A percentile compares a stretch with the other conserved stretches of the same genome.
These are phyloP conservation scores for Invenusta paracnida DNA, from an alignment of 2,888 invertebrate species.

Conservation along the genomic window DNA sequence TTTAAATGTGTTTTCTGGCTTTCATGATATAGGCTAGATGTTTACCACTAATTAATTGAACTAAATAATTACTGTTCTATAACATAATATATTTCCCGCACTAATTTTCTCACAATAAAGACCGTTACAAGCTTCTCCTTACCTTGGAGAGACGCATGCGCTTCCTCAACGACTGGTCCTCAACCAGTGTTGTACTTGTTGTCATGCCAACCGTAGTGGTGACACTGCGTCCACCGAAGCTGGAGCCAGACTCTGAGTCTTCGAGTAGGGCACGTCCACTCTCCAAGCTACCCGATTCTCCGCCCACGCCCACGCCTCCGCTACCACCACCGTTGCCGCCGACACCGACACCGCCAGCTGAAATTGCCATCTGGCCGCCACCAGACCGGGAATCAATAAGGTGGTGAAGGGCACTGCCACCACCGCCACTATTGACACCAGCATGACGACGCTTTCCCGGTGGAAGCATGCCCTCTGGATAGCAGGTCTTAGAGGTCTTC, in stretches of 20 bases:
- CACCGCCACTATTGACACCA: not conserved
- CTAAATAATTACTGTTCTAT: too few relatives aligned
- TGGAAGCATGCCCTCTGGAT: constrained; percentile 34
- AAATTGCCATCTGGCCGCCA: too few relatives aligned
- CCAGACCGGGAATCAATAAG: too few relatives aligned
- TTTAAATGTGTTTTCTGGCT: too few relatives aligned
- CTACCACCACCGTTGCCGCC: not conserved
- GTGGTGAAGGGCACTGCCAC: not conserved
- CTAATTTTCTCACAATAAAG: too few relatives aligned
- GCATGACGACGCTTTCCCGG: not conserved
- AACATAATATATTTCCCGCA: too few relatives aligned
- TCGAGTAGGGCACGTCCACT: not conserved
- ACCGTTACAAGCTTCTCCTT: too few relatives aligned
- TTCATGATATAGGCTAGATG: too few relatives aligned
- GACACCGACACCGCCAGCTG: too few relatives aligned
- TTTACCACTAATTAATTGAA: too few relatives aligned
- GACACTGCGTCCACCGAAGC: not conserved
- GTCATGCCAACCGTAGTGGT: not conserved
- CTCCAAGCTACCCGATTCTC: not conserved
- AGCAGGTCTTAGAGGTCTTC: constrained; percentile 32
- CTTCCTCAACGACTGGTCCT: not conserved
- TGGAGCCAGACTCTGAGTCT: not conserved
- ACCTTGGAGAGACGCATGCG: not conserved
- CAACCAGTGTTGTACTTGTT: not conserved
- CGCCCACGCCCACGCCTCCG: not conserved